These are phyloP conservation scores for Neodiprion lecontei DNA, from an alignment of 1,140 invertebrate genomes.

Conservation along the genomic window DNA sequence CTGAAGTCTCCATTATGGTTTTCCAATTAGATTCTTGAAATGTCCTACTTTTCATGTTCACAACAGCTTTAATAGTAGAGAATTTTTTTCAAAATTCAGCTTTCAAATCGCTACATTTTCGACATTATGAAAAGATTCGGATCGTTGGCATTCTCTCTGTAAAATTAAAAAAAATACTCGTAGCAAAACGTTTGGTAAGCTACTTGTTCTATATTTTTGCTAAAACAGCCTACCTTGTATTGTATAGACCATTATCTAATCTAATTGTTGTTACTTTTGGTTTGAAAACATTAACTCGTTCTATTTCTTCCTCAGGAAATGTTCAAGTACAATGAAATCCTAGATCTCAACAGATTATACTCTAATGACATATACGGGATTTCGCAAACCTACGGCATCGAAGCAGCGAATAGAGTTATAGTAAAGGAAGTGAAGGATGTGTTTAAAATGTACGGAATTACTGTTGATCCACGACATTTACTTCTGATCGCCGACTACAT, in stretches of 20 bases:
- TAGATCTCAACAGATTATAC: constrained; percentile 89
- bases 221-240: constrained; percentile 26
- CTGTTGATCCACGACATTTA: constrained; percentile 93
- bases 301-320: constrained; percentile 70
- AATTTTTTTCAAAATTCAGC: too few species aligned
- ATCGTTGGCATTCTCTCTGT: too few species aligned
- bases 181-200: too few species aligned
- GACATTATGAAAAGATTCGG: too few species aligned
- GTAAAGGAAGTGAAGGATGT: constrained; percentile 91
- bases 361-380: constrained; percentile 95
- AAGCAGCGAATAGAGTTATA: constrained; percentile 91
- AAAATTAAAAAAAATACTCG: too few species aligned
- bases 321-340: constrained; percentile 78
- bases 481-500: constrained; percentile 96
- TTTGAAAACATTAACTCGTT: background rate
- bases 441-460: constrained; percentile 95
- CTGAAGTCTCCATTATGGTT: too few species aligned
- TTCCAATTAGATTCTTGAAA: too few species aligned
- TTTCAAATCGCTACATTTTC: background rate
- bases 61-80: too few species aligned
- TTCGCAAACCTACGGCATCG: constrained; percentile 91
- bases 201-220: constrained; percentile 16
- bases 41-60: too few species aligned
- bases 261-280: background rate
- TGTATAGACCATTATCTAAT: background rate